Evolutionary conservation across 2,113 vertebrate species (phyloP).

Genomic region (Pollachius pollachius): DNA sequence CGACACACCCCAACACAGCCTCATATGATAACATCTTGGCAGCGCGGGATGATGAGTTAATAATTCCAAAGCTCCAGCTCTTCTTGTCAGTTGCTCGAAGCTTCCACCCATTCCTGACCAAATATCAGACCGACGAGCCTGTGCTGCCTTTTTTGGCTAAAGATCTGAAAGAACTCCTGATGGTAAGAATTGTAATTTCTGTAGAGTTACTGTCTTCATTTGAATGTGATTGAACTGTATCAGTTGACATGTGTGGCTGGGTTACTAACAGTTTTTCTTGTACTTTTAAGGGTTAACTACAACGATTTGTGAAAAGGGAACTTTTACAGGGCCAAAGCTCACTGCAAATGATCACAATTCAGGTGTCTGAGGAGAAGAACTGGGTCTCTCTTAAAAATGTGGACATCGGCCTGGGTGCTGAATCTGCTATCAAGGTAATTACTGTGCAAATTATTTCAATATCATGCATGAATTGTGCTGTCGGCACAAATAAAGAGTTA

Average conservation of each 20-base stretch:
- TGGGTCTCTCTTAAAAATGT: neutral
- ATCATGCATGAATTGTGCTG: too few species aligned
- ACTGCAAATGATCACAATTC: constrained; percentile 6
- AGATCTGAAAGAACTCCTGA: constrained; percentile 15
- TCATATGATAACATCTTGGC: neutral
- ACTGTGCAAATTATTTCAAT: too few species aligned
- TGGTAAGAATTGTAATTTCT: constrained; percentile 23
- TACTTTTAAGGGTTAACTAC: constrained; percentile 5
- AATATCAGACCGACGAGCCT: constrained; percentile 19
- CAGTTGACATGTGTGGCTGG: neutral
- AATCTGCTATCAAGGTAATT: too few species aligned
- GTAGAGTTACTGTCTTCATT: constrained; percentile 7
- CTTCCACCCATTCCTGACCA: constrained; percentile 17
- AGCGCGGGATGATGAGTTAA: too few species aligned
- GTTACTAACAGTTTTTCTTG: too few species aligned
- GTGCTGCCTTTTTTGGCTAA: too few species aligned
- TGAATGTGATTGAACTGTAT: neutral
- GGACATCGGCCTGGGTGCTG: constrained; percentile 19
- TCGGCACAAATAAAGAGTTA: too few species aligned
- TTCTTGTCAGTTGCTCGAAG: constrained; percentile 9
- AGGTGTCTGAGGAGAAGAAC: neutral
- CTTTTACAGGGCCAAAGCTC: constrained; percentile 1
- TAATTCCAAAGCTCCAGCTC: constrained; percentile 9
- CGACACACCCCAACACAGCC: neutral
- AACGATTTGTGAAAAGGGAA: constrained; percentile 15